A percentile compares a stretch with the other conserved stretches of the same genome.
These are phyloP conservation scores for Vireo griseus DNA, from an alignment of 2,797 vertebrate genomes.

Conservation along the genomic window DNA sequence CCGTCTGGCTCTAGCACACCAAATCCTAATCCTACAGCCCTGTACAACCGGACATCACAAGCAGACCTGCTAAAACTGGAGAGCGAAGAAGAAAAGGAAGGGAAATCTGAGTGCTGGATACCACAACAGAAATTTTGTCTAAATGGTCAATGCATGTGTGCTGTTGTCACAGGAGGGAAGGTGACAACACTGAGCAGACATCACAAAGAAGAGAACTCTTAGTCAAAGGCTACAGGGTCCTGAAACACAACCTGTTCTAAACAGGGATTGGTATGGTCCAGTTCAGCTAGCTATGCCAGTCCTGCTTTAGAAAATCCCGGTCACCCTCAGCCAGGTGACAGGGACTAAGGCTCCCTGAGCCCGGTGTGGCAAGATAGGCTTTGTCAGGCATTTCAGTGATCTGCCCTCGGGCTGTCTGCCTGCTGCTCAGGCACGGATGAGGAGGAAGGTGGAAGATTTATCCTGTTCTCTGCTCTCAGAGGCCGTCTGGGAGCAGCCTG, in stretches of 20 bases:
- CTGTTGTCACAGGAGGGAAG: not conserved
- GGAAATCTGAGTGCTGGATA: not conserved
- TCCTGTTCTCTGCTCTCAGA: not conserved
- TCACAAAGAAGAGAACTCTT: not conserved
- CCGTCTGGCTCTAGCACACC: not conserved
- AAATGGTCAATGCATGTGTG: fast-evolving
- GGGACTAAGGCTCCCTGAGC: not conserved
- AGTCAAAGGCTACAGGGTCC: not conserved
- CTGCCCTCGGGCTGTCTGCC: not conserved
- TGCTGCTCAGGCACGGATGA: not conserved
- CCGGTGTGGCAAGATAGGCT: not conserved
- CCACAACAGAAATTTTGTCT: not conserved
- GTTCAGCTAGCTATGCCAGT: not conserved
- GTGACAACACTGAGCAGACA: fast-evolving
- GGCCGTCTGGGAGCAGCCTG: not conserved
- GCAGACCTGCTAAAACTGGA: not conserved
- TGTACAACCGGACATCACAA: not conserved
- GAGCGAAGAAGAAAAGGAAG: not conserved
- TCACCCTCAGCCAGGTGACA: not conserved
- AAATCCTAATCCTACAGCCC: not conserved
- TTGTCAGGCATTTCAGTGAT: fast-evolving
- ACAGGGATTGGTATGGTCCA: fast-evolving
- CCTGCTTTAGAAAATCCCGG: not conserved
- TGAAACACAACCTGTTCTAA: fast-evolving
- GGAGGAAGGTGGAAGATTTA: not conserved